phyloP scores from a whole-genome alignment of 1,140 invertebrate genomes.

The Diorhabda elongata region DNA sequence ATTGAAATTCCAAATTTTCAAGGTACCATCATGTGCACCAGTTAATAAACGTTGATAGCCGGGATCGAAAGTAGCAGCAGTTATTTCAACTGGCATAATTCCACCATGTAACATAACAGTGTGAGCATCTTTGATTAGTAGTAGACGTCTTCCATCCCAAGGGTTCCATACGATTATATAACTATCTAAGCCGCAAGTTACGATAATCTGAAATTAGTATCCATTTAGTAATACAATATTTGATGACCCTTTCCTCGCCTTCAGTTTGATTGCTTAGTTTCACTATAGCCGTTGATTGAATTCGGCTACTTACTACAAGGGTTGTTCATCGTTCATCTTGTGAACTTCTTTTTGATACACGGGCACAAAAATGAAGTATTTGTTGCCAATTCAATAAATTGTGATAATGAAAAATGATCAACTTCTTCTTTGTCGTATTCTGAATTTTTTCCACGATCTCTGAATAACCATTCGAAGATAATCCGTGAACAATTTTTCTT shows the following conservation, averaged over 20 bases:
- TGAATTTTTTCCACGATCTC: too few species aligned
- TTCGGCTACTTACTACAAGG: neutral
- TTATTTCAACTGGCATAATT: conserved; percentile 64
- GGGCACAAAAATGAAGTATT: too few species aligned
- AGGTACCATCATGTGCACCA: conserved; percentile 50
- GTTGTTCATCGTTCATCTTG: conserved; percentile 1
- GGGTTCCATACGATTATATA: conserved; percentile 72
- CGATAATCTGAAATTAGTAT: conserved; percentile 46
- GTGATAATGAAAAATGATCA: too few species aligned
- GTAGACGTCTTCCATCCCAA: conserved; percentile 57
- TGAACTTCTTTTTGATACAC: too few species aligned
- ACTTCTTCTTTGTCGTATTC: too few species aligned
- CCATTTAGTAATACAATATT: too few species aligned
- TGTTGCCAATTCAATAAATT: too few species aligned
- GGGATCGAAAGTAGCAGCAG: conserved; percentile 69
- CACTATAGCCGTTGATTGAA: too few species aligned
- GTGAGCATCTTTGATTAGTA: conserved; percentile 62
- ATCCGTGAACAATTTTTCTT: too few species aligned
- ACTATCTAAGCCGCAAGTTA: conserved; percentile 66
- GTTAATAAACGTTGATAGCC: conserved; percentile 60
- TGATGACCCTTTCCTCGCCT: too few species aligned
- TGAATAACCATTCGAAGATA: too few species aligned
- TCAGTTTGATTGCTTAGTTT: too few species aligned
- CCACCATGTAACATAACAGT: conserved; percentile 57
- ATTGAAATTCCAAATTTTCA: conserved; percentile 76